Evolutionary conservation across 1,140 invertebrate species (phyloP).

Genomic region (Hydropsyche tenuis): DNA sequence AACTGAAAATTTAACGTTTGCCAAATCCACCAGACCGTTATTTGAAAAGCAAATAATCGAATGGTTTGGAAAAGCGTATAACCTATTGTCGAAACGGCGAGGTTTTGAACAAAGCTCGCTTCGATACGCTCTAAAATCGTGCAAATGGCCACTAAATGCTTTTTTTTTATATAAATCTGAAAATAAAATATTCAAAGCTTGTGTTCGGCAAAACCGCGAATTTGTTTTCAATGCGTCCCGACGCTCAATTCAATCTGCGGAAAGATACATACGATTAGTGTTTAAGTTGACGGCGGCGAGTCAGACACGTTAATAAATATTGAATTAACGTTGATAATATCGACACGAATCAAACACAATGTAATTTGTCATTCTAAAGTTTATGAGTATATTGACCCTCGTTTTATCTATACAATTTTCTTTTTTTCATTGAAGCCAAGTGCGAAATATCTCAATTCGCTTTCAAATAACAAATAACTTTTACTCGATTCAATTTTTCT

Average conservation of each 20-base stretch:
- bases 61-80: no score
- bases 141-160: no score
- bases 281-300: background rate
- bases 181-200: conserved; percentile 6
- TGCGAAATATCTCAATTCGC: no score
- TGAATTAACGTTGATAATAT: conserved; percentile 10
- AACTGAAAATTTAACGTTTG: no score
- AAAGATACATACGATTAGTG: conserved; percentile 12
- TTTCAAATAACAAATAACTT: no score
- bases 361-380: conserved; percentile 24
- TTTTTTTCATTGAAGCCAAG: no score
- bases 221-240: conserved; percentile 5
- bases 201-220: background rate
- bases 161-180: background rate
- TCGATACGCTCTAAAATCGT: no score
- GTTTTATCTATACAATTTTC: no score
- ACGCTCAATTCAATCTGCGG: conserved; percentile 1
- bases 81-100: no score
- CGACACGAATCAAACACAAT: conserved; percentile 18
- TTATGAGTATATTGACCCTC: conserved; percentile 18
- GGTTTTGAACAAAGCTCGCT: no score
- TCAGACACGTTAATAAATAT: conserved; percentile 6
- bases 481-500: background rate
- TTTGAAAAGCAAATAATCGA: no score
- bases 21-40: no score